Evolutionary conservation across 2,113 vertebrate species (phyloP), one percentile per base, ranked within the genome.

Genomic region (Rhea americana): DNA sequence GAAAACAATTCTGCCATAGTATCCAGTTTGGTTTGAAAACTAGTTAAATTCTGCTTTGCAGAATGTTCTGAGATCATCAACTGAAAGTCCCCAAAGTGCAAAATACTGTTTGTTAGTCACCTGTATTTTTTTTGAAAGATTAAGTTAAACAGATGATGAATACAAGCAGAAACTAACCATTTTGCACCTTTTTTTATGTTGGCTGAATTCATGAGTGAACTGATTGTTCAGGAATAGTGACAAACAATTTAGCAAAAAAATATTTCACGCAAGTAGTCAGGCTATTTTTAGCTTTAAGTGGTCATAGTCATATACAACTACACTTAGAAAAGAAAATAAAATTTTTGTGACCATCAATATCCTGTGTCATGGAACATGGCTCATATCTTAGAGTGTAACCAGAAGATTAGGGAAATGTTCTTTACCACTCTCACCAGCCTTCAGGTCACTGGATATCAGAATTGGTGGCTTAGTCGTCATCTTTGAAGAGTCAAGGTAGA

Each of bases 361-460:
- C 59, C 71, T 35, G 28, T 53, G 5, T 37, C 5, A 5, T 1
- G 13, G 68, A 85, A 37, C 59, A 24, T 2, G 32, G 53, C 76
- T 89, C 32, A 0, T n/a, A 4, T 18, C 58, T 50, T 7, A 6
- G 32, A 7, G 58, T 4, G 18, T 6, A 7, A 19, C 7, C 50
- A 51, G 41, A 47, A 48, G 75, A 17, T 5, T 4, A 8, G 59
- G 65, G 59, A 72, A 28, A 39, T 11, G 3, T 4, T 3, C 26
- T 45, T 39, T 45, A 47, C 81, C 45, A 12, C 8, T 32, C 43
- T 20, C n/a, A 24, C 37, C 63, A 43, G 18, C 37, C 50, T 15
- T 59, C 0, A 5, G 1, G 0, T 51, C 25, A 8, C 70, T 48
- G 90, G 62, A 7, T 9, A 22, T 77, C 71, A 7, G n/a, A 26